Conservation (phyloP, 2,888 invertebrate species). For the Agonopterix heracliana region DNA sequence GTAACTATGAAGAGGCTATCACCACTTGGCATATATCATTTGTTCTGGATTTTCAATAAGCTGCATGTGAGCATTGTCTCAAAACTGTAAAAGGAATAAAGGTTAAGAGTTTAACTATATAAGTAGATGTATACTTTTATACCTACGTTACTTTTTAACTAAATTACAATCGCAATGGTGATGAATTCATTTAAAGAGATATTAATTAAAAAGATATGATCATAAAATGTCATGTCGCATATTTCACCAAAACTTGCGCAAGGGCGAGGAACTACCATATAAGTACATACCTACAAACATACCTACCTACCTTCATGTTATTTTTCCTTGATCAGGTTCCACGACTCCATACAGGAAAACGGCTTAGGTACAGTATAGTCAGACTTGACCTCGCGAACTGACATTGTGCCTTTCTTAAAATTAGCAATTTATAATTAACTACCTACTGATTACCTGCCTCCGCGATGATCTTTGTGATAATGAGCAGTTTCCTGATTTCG, state of each 20-base stretch:
- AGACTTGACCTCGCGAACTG: conserved; percentile 18
- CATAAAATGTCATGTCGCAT: not conserved
- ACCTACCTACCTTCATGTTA: not conserved
- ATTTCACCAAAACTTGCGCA: conserved; percentile 5
- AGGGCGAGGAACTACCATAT: conserved; percentile 1
- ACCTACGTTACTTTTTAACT: too few relatives aligned
- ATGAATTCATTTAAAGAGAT: too few relatives aligned
- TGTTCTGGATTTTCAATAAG: too few relatives aligned
- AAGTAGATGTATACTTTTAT: too few relatives aligned
- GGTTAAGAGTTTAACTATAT: too few relatives aligned
- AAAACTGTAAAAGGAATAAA: too few relatives aligned
- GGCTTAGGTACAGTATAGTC: conserved; percentile 14
- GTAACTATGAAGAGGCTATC: too few relatives aligned
- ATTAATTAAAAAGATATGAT: too few relatives aligned
- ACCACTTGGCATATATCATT: too few relatives aligned
- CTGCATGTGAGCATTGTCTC: too few relatives aligned
- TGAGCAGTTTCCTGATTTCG: not conserved
- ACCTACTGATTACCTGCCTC: not conserved
- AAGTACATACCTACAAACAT: not conserved
- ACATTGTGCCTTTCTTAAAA: conserved; percentile 13
- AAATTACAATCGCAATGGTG: too few relatives aligned
- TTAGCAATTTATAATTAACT: conserved; percentile 6
- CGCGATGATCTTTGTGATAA: not conserved
- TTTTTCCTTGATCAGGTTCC: conserved; percentile 19
- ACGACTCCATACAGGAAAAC: conserved; percentile 24